Evolutionary conservation across 2,113 vertebrate genomes (phyloP).

Genomic region (Pagrus major): DNA sequence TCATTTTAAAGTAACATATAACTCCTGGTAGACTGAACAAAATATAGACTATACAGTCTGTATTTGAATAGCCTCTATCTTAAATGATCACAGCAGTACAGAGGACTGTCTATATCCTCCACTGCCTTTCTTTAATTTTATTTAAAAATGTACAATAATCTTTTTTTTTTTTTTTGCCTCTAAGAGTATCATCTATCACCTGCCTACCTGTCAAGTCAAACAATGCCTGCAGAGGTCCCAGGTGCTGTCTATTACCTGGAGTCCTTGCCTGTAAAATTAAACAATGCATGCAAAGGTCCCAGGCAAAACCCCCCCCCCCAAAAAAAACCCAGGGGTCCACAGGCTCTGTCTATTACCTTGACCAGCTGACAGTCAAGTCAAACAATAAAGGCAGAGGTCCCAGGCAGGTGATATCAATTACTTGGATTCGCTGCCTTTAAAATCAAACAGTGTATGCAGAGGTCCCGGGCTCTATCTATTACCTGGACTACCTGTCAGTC

Average conservation of each 20-base stretch:
- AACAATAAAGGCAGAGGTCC: not conserved
- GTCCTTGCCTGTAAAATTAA: not conserved
- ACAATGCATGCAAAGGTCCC: not conserved
- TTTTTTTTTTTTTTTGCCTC: no score
- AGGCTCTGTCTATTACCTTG: not conserved
- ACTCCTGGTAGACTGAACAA: not conserved
- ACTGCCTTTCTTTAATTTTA: not conserved
- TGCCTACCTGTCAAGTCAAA: not conserved
- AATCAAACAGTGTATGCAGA: not conserved
- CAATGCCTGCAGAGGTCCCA: not conserved
- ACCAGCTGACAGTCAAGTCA: not conserved
- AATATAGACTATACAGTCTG: not conserved
- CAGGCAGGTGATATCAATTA: slow-evolving; percentile 65
- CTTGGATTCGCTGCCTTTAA: slow-evolving; percentile 16
- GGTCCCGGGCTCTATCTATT: not conserved
- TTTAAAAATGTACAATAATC: not conserved
- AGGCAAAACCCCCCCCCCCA: no score
- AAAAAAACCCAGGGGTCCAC: no score
- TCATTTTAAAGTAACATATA: not conserved
- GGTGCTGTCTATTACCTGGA: not conserved
- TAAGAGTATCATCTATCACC: not conserved
- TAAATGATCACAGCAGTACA: not conserved
- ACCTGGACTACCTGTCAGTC: slow-evolving; percentile 50
- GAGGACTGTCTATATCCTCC: not conserved
- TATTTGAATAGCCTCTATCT: not conserved